Percentiles rank a stretch among this genome's conserved stretches.
Evolutionary conservation across 2,888 invertebrate genomes (phyloP).

Genomic region (Stratiomys singularior): DNA sequence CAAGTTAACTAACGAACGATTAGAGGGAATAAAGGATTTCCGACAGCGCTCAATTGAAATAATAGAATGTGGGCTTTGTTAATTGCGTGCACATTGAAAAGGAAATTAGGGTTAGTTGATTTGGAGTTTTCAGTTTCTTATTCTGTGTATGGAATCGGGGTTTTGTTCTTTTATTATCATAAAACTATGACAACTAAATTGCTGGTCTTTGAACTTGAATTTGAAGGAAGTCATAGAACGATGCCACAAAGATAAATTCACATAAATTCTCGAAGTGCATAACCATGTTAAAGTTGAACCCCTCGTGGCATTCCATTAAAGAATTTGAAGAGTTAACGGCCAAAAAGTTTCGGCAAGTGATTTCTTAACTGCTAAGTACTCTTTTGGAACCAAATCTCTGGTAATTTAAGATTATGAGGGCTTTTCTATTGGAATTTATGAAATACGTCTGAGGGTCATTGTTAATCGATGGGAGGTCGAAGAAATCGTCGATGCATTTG

Average conservation of each 20-base stretch:
- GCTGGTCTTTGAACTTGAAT: too few relatives aligned
- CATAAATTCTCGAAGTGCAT: too few relatives aligned
- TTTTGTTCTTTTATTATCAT: too few relatives aligned
- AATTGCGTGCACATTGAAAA: neutral
- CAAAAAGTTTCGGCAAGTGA: neutral
- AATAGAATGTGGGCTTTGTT: constrained; percentile 9
- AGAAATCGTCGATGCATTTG: neutral
- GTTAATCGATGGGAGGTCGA: constrained; percentile 2
- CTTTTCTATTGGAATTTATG: neutral
- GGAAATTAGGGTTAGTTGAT: constrained; percentile 11
- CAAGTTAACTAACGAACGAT: neutral
- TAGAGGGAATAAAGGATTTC: constrained; percentile 32
- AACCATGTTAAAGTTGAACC: too few relatives aligned
- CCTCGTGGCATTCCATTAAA: neutral
- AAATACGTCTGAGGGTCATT: neutral
- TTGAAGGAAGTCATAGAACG: too few relatives aligned
- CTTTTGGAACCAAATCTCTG: neutral
- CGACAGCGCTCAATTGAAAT: neutral
- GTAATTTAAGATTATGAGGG: neutral
- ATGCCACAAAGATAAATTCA: too few relatives aligned
- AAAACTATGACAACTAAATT: too few relatives aligned
- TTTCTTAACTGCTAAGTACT: neutral
- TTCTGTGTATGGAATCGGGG: too few relatives aligned
- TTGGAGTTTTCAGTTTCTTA: neutral
- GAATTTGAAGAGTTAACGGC: neutral